Conservation (phyloP, 2,888 invertebrate genomes). For the Phengaris alcon region DNA sequence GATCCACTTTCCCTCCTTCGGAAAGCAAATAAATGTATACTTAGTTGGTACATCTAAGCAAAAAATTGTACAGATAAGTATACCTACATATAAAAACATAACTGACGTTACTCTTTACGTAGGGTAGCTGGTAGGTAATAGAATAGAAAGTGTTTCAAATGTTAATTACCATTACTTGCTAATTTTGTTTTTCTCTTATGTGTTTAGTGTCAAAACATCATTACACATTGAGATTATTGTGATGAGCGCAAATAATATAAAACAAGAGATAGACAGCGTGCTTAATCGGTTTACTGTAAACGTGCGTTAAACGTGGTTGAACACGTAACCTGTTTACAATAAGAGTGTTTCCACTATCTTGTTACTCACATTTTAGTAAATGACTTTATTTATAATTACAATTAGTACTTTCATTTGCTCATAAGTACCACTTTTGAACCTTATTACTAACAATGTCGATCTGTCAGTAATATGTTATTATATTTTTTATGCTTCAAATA, state of each 20-base stretch:
- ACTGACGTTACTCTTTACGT: not conserved
- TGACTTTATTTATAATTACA: too few relatives aligned
- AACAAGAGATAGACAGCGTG: conserved; percentile 45
- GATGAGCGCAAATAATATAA: conserved; percentile 38
- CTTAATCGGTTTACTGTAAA: conserved; percentile 45
- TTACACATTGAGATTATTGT: conserved; percentile 28
- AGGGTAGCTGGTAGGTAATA: not conserved
- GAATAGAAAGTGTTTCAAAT: conserved; percentile 8
- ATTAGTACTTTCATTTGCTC: too few relatives aligned
- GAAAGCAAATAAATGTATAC: too few relatives aligned
- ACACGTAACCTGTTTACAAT: conserved; percentile 40
- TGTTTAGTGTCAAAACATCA: conserved; percentile 13
- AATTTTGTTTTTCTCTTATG: conserved; percentile 13
- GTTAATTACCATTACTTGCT: not conserved
- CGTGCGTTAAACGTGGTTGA: conserved; percentile 44
- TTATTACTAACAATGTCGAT: too few relatives aligned
- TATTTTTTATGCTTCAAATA: too few relatives aligned
- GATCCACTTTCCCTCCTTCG: too few relatives aligned
- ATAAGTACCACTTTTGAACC: too few relatives aligned
- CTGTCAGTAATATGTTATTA: too few relatives aligned
- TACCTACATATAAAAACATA: too few relatives aligned
- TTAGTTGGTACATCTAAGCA: too few relatives aligned
- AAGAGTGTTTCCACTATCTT: not conserved
- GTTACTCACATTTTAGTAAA: too few relatives aligned
- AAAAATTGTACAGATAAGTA: too few relatives aligned